These are phyloP conservation scores for Pentalonia nigronervosa DNA, from an alignment of 1,140 invertebrate genomes.

Conservation along the genomic window DNA sequence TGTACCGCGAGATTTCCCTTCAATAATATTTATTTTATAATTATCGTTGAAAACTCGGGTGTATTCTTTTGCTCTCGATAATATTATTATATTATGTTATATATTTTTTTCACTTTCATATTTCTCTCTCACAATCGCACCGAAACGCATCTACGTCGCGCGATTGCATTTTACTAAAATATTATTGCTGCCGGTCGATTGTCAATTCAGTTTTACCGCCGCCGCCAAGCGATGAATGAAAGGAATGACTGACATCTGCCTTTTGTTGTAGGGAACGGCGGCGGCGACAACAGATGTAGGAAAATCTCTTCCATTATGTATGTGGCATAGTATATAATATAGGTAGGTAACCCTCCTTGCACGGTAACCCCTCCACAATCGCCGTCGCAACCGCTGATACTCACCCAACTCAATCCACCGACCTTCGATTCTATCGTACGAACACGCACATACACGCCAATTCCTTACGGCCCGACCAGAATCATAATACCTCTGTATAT, in stretches of 20 bases:
- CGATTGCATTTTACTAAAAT: background rate
- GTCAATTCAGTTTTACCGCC: constrained; percentile 40
- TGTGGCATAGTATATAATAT: background rate
- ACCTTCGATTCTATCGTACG: background rate
- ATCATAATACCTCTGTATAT: background rate
- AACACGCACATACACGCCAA: background rate
- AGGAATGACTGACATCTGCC: constrained; percentile 52
- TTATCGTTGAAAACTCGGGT: background rate
- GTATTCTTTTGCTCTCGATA: background rate
- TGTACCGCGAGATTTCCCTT: background rate
- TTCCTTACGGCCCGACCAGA: background rate
- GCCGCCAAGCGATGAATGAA: constrained; percentile 16
- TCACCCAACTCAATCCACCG: background rate
- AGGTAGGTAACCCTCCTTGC: background rate
- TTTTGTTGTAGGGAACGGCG: constrained; percentile 26
- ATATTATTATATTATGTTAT: background rate
- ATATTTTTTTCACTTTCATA: background rate
- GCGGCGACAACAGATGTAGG: background rate
- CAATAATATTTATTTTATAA: background rate
- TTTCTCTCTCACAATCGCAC: background rate
- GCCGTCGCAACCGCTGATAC: background rate
- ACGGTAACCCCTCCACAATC: background rate
- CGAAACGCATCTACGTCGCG: background rate
- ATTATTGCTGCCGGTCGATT: background rate
- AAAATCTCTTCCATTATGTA: constrained; percentile 48